Percentiles rank a stretch among this genome's conserved stretches.
phyloP scores from a whole-genome alignment of 2,113 vertebrate genomes.

The Cyanoramphus novaezelandiae region DNA sequence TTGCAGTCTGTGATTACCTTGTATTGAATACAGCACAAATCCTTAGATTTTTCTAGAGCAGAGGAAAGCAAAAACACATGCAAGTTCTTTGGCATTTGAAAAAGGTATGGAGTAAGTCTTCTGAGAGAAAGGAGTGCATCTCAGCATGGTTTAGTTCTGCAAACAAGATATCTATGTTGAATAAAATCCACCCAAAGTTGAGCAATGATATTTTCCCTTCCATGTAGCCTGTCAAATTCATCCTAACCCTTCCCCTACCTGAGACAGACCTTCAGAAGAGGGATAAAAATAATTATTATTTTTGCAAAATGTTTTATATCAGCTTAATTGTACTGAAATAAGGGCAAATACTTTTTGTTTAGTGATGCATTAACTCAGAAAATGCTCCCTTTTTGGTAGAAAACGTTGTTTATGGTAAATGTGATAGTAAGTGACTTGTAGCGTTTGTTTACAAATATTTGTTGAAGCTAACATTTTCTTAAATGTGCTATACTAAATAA shows the following conservation, averaged over 20 bases:
- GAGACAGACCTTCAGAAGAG: background rate
- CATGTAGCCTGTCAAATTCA: background rate
- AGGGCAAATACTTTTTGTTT: background rate
- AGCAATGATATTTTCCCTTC: background rate
- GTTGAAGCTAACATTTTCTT: background rate
- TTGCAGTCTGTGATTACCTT: background rate
- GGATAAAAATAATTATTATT: background rate
- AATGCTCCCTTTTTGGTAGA: background rate
- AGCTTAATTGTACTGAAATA: background rate
- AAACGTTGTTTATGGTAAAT: background rate
- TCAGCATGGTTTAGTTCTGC: background rate
- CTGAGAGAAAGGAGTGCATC: background rate
- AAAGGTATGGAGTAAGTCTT: background rate
- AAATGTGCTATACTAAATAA: background rate
- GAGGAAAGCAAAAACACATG: background rate
- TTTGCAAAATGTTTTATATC: background rate
- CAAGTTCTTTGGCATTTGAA: conserved; percentile 18
- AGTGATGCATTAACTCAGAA: background rate
- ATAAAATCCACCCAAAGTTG: background rate
- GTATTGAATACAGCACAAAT: conserved; percentile 4
- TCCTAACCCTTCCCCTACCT: background rate
- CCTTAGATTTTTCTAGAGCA: background rate
- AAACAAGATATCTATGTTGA: background rate
- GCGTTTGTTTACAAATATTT: conserved; percentile 24
- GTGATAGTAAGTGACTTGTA: background rate